phyloP scores from a whole-genome alignment of 2,113 vertebrate species.

The Dasyprocta punctata region DNA sequence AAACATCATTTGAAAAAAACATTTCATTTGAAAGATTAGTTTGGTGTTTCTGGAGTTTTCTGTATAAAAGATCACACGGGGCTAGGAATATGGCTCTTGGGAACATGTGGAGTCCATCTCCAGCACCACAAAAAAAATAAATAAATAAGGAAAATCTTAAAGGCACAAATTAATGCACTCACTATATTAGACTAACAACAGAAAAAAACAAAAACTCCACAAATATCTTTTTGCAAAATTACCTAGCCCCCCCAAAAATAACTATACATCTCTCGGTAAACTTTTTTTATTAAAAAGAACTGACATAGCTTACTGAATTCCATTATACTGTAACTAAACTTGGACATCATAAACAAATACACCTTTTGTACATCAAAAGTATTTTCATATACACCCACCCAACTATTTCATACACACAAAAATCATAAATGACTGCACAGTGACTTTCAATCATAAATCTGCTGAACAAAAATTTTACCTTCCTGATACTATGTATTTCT shows the following conservation, averaged over 20 bases:
- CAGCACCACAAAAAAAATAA: not conserved
- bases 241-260: not conserved
- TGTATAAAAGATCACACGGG: not conserved
- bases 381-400: not conserved
- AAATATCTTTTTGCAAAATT: not conserved
- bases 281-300: slow-evolving; percentile 40
- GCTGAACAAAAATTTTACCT: slow-evolving; percentile 13
- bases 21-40: not conserved
- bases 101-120: not conserved
- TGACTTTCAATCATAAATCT: not conserved
- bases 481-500: not conserved
- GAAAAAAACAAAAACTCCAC: not conserved
- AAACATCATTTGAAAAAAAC: not conserved
- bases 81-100: not conserved
- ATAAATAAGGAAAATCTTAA: not conserved
- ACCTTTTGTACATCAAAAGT: not conserved
- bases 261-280: not conserved
- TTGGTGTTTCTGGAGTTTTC: not conserved
- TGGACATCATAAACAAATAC: not conserved
- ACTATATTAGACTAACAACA: not conserved
- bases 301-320: slow-evolving; percentile 4
- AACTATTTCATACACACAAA: slow-evolving; percentile 14
- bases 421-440: not conserved
- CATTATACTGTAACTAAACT: not conserved
- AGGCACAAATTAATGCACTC: not conserved